phyloP scores from a whole-genome alignment of 2,113 vertebrate species.

The Columba janthina region DNA sequence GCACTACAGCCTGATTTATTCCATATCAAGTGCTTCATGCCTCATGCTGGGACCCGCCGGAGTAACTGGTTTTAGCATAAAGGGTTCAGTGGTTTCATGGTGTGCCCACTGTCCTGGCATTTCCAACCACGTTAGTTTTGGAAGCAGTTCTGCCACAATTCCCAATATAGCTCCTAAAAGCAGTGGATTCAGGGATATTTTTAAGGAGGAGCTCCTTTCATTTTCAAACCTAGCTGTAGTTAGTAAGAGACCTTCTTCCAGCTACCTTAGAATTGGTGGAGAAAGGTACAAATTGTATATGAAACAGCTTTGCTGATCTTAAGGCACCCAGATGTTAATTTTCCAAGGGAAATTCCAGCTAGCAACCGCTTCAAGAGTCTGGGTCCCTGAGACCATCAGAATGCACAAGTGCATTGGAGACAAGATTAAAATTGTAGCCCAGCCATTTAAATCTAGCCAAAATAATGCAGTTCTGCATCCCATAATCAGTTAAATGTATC shows the following conservation, averaged over 20 bases:
- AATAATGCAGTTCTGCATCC: neutral
- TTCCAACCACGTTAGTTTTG: neutral
- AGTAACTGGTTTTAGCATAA: neutral
- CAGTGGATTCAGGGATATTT: neutral
- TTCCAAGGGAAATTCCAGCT: neutral
- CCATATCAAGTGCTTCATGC: neutral
- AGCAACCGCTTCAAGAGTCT: neutral
- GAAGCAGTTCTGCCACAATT: neutral
- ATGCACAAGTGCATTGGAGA: neutral
- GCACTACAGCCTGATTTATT: neutral
- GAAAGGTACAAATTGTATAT: neutral
- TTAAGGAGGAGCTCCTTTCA: neutral
- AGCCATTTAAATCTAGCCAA: neutral
- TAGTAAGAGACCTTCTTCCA: neutral
- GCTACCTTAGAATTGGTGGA: neutral
- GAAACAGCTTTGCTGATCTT: neutral
- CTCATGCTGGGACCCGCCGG: rapidly evolving
- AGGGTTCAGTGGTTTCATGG: neutral
- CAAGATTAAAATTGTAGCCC: neutral
- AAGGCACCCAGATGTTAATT: neutral
- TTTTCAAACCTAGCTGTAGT: neutral
- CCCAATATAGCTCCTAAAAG: neutral
- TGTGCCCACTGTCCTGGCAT: neutral
- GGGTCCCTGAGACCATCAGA: neutral
- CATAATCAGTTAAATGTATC: neutral